Base-by-base conservation (phyloP, 1,140 invertebrate genomes). In the Drosophila kurseongensis region DNA sequence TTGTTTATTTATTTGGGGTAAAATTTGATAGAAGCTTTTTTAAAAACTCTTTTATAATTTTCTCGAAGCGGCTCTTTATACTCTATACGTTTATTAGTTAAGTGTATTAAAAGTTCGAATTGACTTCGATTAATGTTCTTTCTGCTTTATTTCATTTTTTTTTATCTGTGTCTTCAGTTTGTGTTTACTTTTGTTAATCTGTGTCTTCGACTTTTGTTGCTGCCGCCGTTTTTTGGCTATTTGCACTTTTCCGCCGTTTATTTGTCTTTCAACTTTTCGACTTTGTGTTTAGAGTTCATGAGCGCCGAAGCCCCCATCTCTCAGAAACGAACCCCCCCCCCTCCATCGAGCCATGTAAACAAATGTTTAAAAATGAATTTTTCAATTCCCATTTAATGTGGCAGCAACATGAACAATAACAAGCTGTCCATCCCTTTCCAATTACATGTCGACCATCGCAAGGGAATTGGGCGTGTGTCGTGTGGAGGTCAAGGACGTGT, bases 281-380 rank as follows among this genome's bases (percentile, higher is more conserved):
- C 68, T 85, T 85, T 86, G 69, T 61, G 82, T 78, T 63, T 66
- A 78, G 75, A 81, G 82, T 81, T 86, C 81, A 81, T 47, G 81
- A 80, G 73, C 77, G 61, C 41, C 48, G 50, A 55, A 23, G n/a
- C 29, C 8, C 47, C 62, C 55, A 10, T 9, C 47, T 41, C 10
- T 1, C 18, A 10, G 12, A 38, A 38, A 12, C 36, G 1, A 38
- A 12, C 29, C 16, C 38, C 41, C 7, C 18, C 27, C 5, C 5
- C 9, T 16, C 23, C 0, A 2, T 36, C 0, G 10, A 12, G 18
- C 29, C 81, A 42, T 71, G 81, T 86, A 86, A 85, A 75, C 78
- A 86, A 85, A 75, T 86, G 82, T 68, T 85, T 86, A 86, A 78
- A 86, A 85, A 81, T 78, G 82, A 85, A 85, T 86, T 85, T 85